These are phyloP conservation scores for Pelodiscus sinensis DNA, from an alignment of 2,113 vertebrate species.

Conservation along the genomic window DNA sequence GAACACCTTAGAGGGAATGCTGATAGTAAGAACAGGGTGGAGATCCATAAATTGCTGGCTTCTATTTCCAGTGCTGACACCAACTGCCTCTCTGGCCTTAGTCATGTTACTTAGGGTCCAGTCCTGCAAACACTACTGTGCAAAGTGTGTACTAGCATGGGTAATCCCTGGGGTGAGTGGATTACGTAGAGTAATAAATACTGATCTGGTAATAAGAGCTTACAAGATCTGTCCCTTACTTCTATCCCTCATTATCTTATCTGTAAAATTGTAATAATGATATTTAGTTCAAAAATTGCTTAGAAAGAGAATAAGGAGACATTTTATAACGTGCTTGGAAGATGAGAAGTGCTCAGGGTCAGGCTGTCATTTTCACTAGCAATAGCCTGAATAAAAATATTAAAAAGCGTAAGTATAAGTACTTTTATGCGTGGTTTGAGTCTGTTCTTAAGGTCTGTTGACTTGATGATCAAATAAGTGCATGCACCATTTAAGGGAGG, in stretches of 20 bases:
- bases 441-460: not conserved
- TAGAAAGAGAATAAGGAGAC: not conserved
- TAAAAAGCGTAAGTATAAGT: not conserved
- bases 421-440: slow-evolving; percentile 1
- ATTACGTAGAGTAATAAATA: slow-evolving; percentile 21
- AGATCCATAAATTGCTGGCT: not conserved
- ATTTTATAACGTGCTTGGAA: slow-evolving; percentile 7
- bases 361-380: not conserved
- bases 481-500: not conserved
- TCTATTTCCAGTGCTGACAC: slow-evolving; percentile 8
- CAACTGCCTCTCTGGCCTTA: not conserved
- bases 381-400: not conserved
- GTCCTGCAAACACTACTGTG: not conserved
- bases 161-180: slow-evolving; percentile 22
- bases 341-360: not conserved
- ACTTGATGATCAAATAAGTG: slow-evolving; percentile 21
- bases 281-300: not conserved
- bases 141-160: not conserved
- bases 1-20: not conserved
- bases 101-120: not conserved
- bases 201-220: not conserved
- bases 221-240: slow-evolving; percentile 1
- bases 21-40: not conserved
- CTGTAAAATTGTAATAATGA: not conserved
- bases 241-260: slow-evolving; percentile 23